phyloP scores from a whole-genome alignment of 2,113 vertebrate species.

The Ptilonorhynchus violaceus region DNA sequence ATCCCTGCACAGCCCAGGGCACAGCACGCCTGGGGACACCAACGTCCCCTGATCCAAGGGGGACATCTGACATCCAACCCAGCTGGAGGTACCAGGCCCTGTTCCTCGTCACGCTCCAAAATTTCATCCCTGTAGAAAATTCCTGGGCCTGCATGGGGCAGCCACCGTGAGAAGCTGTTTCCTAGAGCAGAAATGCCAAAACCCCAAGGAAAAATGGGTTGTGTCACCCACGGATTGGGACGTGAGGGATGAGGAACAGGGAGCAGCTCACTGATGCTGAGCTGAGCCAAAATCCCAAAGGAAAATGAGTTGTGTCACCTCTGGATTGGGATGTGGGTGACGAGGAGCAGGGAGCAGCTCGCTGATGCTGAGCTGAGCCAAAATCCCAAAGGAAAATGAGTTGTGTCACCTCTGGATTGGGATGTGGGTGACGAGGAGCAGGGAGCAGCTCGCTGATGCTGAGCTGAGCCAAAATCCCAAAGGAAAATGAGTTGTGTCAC shows the following conservation, averaged over 20 bases:
- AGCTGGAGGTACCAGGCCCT: neutral
- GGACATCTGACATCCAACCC: neutral
- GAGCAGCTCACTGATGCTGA: neutral
- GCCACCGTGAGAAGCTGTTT: neutral
- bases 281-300: neutral
- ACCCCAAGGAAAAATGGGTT: accelerated
- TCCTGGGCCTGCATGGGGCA: neutral
- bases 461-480: no score
- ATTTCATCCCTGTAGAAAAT: neutral
- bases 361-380: no score
- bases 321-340: neutral
- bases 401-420: accelerated
- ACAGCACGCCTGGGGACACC: accelerated
- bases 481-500: accelerated
- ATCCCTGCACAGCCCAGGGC: accelerated
- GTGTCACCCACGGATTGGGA: neutral
- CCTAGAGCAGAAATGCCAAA: neutral
- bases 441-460: neutral
- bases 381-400: accelerated
- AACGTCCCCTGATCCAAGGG: accelerated
- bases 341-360: neutral
- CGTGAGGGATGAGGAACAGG: neutral
- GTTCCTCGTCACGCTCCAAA: accelerated
- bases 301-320: accelerated
- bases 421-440: neutral